Conservation (phyloP, 1,140 invertebrate species). For the Laupala kohalensis region DNA sequence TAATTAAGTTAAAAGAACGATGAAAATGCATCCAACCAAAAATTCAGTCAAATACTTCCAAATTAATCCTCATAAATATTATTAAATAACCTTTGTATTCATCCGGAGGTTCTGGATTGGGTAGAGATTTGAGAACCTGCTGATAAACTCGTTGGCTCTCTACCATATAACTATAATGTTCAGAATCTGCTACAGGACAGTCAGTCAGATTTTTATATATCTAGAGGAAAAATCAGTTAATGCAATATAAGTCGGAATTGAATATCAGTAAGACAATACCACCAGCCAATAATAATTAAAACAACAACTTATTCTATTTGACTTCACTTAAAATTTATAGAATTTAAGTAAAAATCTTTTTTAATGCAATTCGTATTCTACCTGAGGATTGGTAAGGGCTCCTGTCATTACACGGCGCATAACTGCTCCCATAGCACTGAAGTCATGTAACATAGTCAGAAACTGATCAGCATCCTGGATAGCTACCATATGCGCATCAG, state of each 20-base stretch:
- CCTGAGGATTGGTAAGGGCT: conserved; percentile 73
- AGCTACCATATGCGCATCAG: conserved; percentile 30
- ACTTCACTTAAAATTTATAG: neutral
- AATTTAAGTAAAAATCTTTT: neutral
- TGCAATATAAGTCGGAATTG: no score
- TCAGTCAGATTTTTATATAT: conserved; percentile 30
- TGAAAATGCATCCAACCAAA: no score
- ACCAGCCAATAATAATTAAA: neutral
- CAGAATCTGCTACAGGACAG: conserved; percentile 31
- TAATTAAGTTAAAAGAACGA: no score
- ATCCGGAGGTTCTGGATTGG: conserved; percentile 66
- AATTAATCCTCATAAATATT: neutral
- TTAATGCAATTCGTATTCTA: conserved; percentile 39
- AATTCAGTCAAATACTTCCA: neutral
- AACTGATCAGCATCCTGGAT: conserved; percentile 73
- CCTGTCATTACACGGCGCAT: conserved; percentile 87
- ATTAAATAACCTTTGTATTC: conserved; percentile 47
- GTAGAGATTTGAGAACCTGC: conserved; percentile 60
- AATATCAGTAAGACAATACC: neutral
- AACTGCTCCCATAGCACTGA: conserved; percentile 87
- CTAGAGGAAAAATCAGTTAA: conserved; percentile 23
- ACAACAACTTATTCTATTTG: neutral
- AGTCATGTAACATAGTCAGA: conserved; percentile 77
- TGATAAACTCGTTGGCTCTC: conserved; percentile 64
- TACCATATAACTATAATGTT: conserved; percentile 46